These are phyloP conservation scores for Drosophila hamatofila DNA, from an alignment of 2,888 invertebrate genomes.

Conservation along the genomic window DNA sequence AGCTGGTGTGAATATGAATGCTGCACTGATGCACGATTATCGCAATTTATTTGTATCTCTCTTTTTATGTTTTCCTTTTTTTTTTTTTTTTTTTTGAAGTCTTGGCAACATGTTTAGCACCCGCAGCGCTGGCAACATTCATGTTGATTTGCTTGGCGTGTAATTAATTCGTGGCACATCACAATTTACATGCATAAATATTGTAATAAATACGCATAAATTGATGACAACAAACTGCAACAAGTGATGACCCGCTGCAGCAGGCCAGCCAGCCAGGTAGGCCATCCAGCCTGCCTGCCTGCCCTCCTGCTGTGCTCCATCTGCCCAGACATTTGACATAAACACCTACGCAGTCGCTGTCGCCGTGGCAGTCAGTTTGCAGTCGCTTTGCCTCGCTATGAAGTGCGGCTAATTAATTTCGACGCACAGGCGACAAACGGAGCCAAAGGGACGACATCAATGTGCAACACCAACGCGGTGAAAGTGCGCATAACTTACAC, in stretches of 20 bases:
- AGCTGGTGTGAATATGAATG: slow-evolving; percentile 75
- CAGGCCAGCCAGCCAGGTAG: background rate
- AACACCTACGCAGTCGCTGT: slow-evolving; percentile 61
- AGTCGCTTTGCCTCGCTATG: slow-evolving; percentile 25
- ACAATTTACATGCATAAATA: slow-evolving; percentile 60
- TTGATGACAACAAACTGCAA: slow-evolving; percentile 62
- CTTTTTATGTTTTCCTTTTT: background rate
- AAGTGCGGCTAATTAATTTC: slow-evolving; percentile 71
- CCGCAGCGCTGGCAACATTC: slow-evolving; percentile 69
- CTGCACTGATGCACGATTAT: slow-evolving; percentile 72
- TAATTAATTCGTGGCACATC: slow-evolving; percentile 69
- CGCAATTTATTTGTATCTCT: slow-evolving; percentile 30
- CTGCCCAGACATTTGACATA: slow-evolving; percentile 49
- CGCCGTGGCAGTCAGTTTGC: background rate
- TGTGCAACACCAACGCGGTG: slow-evolving; percentile 62
- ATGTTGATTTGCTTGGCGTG: slow-evolving; percentile 68
- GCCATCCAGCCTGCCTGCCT: background rate
- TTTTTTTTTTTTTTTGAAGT: background rate
- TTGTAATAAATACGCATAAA: slow-evolving; percentile 69
- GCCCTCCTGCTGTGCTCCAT: slow-evolving; percentile 29
- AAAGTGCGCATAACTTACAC: slow-evolving; percentile 79
- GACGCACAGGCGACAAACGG: slow-evolving; percentile 59
- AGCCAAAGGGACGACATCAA: slow-evolving; percentile 49
- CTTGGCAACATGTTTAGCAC: slow-evolving; percentile 53
- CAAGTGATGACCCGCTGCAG: slow-evolving; percentile 42